Evolutionary conservation across 35 echinoderm and acorn worm species (phyloP).

Genomic region (Stichopus chloronotus): DNA sequence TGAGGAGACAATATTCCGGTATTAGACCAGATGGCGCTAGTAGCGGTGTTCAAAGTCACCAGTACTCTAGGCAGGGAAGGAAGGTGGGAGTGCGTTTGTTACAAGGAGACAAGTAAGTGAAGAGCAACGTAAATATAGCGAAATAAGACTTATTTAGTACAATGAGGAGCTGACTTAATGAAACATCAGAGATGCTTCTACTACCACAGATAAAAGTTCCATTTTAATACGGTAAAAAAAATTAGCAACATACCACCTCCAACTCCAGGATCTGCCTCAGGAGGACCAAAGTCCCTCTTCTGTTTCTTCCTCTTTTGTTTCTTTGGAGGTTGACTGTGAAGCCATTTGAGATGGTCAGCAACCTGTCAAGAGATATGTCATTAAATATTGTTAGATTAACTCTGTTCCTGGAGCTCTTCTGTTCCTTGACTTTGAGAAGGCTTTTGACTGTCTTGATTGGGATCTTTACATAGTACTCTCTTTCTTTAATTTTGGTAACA

Average conservation of each 20-base stretch:
- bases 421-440: neutral
- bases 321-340: slow-evolving; percentile 93
- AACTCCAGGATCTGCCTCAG: slow-evolving; percentile 60
- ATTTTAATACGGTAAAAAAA: too few relatives aligned
- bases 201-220: too few relatives aligned
- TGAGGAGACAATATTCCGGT: too few relatives aligned
- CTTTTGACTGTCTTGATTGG: neutral
- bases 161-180: too few relatives aligned
- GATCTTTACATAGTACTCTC: neutral
- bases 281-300: slow-evolving; percentile 81
- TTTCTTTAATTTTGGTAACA: neutral
- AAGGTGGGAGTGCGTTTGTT: too few relatives aligned
- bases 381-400: neutral
- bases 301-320: slow-evolving; percentile 97
- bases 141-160: too few relatives aligned
- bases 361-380: slow-evolving; percentile 61
- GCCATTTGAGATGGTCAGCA: slow-evolving; percentile 86
- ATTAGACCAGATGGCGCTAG: too few relatives aligned
- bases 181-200: too few relatives aligned
- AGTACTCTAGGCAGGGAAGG: too few relatives aligned
- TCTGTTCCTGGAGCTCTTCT: neutral
- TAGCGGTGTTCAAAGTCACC: too few relatives aligned
- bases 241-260: slow-evolving; percentile 26
- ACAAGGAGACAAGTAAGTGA: too few relatives aligned
- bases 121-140: too few relatives aligned